A percentile compares a stretch with the other conserved stretches of the same genome.
Evolutionary conservation across 1,140 invertebrate species (phyloP).

Genomic region (Sitodiplosis mosellana): DNA sequence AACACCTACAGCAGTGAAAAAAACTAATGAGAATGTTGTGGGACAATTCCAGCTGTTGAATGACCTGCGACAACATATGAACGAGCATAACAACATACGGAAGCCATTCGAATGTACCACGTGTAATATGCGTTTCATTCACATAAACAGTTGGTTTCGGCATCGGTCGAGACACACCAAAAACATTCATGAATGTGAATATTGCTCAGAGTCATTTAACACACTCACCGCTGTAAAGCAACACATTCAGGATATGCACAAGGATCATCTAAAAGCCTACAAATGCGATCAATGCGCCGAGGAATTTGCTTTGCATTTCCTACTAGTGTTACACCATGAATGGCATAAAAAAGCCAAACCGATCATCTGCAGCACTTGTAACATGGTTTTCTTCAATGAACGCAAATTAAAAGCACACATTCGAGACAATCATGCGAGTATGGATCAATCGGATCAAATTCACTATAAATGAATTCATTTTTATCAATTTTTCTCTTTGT

Average conservation of each 20-base stretch:
- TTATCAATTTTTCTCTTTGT: no score
- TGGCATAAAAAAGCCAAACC: not conserved
- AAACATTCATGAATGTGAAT: not conserved
- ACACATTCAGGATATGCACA: not conserved
- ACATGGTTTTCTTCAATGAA: not conserved
- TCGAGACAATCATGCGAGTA: not conserved
- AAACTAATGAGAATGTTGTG: no score
- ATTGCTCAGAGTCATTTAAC: not conserved
- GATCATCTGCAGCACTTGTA: not conserved
- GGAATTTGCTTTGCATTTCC: not conserved
- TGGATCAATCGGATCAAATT: no score
- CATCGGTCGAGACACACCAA: not conserved
- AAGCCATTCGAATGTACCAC: not conserved
- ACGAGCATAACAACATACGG: not conserved
- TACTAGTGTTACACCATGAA: not conserved
- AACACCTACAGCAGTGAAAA: no score
- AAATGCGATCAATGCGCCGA: not conserved
- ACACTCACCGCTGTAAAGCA: not conserved
- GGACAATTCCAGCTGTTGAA: not conserved
- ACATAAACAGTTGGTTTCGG: not conserved
- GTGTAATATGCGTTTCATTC: not conserved
- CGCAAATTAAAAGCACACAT: not conserved
- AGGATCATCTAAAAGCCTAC: not conserved
- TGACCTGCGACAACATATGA: not conserved
- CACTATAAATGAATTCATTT: no score